Evolutionary conservation across 2,113 vertebrate species (phyloP).

Genomic region (Amblyopsis rosae): DNA sequence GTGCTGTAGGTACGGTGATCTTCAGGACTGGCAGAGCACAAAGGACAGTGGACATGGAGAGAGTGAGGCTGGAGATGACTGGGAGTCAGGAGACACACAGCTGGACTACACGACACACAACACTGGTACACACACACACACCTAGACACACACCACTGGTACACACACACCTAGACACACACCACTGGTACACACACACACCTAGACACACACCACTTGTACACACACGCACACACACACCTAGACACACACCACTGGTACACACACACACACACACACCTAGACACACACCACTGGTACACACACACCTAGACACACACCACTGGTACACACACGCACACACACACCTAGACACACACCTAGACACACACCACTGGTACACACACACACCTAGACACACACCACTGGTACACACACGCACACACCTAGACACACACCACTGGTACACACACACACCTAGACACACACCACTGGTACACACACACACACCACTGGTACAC

Average conservation of each 20-base stretch:
- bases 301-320: not conserved
- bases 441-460: no score
- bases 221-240: not conserved
- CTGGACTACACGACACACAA: slow-evolving; percentile 77
- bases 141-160: not conserved
- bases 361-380: not conserved
- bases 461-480: no score
- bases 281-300: not conserved
- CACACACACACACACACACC: not conserved
- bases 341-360: no score
- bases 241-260: not conserved
- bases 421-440: no score
- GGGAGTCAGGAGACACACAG: slow-evolving; percentile 80
- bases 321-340: not conserved
- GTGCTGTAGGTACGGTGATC: slow-evolving; percentile 74
- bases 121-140: slow-evolving; percentile 75
- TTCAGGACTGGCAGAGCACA: slow-evolving; percentile 81
- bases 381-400: no score
- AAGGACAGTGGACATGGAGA: slow-evolving; percentile 87
- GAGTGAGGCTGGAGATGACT: slow-evolving; percentile 85
- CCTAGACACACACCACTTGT: not conserved
- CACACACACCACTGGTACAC: no score
- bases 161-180: not conserved
- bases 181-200: not conserved
- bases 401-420: no score